These are phyloP conservation scores for Montipora sp. DNA, from an alignment of 64 coral and sea anemone genomes.

Conservation along the genomic window DNA sequence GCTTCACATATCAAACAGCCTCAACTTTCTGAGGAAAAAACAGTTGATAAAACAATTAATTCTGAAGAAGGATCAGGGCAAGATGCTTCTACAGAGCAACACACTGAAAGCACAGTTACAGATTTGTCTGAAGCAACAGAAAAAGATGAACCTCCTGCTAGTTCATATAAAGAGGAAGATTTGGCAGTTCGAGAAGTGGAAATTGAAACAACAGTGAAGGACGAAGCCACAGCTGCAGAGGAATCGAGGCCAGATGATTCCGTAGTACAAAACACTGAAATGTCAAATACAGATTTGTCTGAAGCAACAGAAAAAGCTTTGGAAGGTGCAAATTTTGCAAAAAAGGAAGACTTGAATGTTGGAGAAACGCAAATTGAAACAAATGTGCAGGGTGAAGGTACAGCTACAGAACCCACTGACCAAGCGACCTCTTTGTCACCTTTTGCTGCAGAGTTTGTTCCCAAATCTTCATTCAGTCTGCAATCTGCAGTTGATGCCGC, in stretches of 20 bases:
- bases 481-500: slow-evolving; percentile 36
- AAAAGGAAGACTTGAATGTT: not conserved
- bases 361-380: not conserved
- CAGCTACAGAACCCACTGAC: not conserved
- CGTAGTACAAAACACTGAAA: not conserved
- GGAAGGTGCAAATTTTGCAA: not conserved
- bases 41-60: not conserved
- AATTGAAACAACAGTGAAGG: too few species aligned
- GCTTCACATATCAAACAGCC: not conserved
- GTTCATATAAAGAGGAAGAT: too few species aligned
- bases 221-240: not conserved
- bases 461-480: not conserved
- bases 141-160: not conserved
- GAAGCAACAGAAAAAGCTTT: not conserved
- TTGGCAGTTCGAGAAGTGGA: too few species aligned
- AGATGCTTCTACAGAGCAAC: not conserved
- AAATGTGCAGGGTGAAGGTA: too few species aligned
- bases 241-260: not conserved
- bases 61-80: not conserved
- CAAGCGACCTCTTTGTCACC: slow-evolving; percentile 49
- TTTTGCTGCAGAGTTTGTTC: slow-evolving; percentile 45
- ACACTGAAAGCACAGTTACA: not conserved
- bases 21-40: slow-evolving; percentile 1
- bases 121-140: not conserved
- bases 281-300: not conserved